phyloP scores from a whole-genome alignment of 2,797 vertebrate species.

The Micropoecilia bifurca region DNA sequence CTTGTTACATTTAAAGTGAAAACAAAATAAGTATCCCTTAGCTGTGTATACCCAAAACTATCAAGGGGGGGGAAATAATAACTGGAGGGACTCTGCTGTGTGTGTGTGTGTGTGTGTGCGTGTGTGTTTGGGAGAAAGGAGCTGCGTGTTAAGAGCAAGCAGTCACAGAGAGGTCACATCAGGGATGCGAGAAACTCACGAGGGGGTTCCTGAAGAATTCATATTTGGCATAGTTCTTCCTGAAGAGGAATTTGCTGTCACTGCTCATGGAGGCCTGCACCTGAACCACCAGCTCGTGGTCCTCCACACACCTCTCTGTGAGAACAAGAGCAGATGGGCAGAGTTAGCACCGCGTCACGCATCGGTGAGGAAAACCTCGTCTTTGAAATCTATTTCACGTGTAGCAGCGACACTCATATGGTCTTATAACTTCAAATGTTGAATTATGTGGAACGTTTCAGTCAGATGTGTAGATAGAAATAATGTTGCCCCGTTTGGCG shows the following conservation, averaged over 20 bases:
- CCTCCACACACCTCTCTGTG: conserved; percentile 87
- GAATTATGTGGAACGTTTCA: neutral
- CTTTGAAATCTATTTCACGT: neutral
- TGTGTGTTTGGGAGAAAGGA: conserved; percentile 1
- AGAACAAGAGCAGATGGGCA: conserved; percentile 31
- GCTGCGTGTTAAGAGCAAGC: conserved; percentile 40
- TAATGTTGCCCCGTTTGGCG: neutral
- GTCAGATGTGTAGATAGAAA: neutral
- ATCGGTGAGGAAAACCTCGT: neutral
- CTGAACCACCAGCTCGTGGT: conserved; percentile 94
- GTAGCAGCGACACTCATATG: neutral
- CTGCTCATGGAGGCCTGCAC: conserved; percentile 92
- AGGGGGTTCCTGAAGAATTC: conserved; percentile 98
- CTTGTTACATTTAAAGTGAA: neutral
- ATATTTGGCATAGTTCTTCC: conserved; percentile 99
- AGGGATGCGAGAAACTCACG: conserved; percentile 80
- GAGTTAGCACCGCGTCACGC: conserved; percentile 16
- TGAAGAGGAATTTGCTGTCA: conserved; percentile 96
- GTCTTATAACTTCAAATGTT: neutral
- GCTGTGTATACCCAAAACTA: conserved; percentile 33
- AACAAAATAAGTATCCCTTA: neutral
- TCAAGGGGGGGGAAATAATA: neutral
- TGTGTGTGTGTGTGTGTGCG: neutral
- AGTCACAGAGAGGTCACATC: conserved; percentile 53
- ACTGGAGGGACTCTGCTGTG: neutral